phyloP scores from a whole-genome alignment of 1,140 invertebrate species.

The Apis laboriosa region DNA sequence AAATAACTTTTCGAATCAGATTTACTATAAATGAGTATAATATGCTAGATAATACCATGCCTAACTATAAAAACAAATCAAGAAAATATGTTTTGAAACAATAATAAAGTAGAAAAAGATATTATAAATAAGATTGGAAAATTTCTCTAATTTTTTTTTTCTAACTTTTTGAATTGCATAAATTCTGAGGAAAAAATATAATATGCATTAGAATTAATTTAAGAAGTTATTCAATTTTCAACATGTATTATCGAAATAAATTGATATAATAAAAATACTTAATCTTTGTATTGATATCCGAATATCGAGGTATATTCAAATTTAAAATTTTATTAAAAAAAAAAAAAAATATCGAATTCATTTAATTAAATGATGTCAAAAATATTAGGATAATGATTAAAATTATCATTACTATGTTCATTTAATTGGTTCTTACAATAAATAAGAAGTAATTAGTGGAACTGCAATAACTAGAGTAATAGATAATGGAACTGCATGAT shows the following conservation, averaged over 20 bases:
- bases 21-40: neutral
- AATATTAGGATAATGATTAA: no score
- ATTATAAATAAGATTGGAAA: neutral
- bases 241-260: neutral
- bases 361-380: no score
- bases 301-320: no score
- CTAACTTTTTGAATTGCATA: neutral
- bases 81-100: neutral
- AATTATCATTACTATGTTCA: neutral
- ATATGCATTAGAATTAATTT: neutral
- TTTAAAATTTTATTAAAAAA: no score
- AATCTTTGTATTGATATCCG: no score
- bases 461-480: no score
- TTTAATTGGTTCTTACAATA: neutral
- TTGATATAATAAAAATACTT: neutral
- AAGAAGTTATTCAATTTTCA: neutral
- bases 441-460: no score
- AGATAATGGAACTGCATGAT: neutral
- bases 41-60: neutral
- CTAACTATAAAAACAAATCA: neutral
- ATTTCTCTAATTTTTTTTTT: slow-evolving; percentile 12
- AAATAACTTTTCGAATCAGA: neutral
- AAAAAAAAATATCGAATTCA: no score
- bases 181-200: neutral
- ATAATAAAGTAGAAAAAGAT: neutral